A percentile compares a stretch with the other conserved stretches of the same genome.
phyloP scores from a whole-genome alignment of 2,888 invertebrate species.

The Lutraria lutraria region DNA sequence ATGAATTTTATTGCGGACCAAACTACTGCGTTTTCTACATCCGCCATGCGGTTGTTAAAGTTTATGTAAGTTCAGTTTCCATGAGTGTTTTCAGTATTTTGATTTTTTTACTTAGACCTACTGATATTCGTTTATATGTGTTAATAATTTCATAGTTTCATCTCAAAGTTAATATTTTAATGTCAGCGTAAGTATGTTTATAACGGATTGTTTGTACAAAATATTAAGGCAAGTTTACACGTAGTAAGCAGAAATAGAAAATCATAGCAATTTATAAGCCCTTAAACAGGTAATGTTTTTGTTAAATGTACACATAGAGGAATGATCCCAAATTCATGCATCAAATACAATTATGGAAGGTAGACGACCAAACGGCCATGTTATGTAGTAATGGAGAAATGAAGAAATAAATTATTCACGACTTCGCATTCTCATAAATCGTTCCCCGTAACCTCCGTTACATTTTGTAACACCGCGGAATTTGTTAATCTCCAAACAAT shows the following conservation, averaged over 20 bases:
- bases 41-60: no score
- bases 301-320: not conserved
- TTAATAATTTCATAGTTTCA: no score
- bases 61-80: no score
- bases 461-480: not conserved
- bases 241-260: not conserved
- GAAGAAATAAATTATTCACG: conserved; percentile 15
- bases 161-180: no score
- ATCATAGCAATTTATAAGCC: not conserved
- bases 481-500: not conserved
- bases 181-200: no score
- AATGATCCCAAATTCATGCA: not conserved
- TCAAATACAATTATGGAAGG: not conserved
- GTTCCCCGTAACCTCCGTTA: not conserved
- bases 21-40: no score
- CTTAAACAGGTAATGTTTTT: not conserved
- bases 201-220: no score
- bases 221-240: not conserved
- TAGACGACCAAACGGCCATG: not conserved
- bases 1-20: no score
- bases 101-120: no score
- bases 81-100: no score
- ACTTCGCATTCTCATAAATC: conserved; percentile 1
- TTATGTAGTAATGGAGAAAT: not conserved
- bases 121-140: no score